phyloP scores from a whole-genome alignment of 2,888 invertebrate genomes.

The Ormyrus pomaceus region DNA sequence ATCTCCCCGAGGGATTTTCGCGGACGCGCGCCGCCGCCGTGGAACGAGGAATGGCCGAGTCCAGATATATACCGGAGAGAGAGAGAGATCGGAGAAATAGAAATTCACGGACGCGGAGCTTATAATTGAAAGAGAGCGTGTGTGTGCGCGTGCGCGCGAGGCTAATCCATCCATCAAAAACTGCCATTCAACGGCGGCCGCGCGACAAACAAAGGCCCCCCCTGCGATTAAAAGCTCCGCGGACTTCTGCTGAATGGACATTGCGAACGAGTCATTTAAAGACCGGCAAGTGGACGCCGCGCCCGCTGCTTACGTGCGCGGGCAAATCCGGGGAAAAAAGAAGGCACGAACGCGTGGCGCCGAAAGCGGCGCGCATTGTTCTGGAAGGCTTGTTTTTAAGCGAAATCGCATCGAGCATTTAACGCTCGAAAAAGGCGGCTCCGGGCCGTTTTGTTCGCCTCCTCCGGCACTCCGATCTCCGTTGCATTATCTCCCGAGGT shows the following conservation, averaged over 20 bases:
- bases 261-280: no score
- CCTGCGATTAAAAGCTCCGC: conserved; percentile 2
- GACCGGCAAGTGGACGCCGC: no score
- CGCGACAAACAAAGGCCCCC: conserved; percentile 64
- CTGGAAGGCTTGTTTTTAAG: conserved; percentile 49
- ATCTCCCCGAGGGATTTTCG: conserved; percentile 41
- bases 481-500: background rate
- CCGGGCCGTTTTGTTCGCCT: no score
- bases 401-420: conserved; percentile 51
- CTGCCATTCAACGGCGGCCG: conserved; percentile 60
- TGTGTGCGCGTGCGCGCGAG: background rate
- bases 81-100: conserved; percentile 37
- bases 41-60: background rate
- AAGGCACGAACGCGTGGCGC: background rate
- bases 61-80: conserved; percentile 26
- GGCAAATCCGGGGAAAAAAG: background rate
- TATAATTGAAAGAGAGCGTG: conserved; percentile 60
- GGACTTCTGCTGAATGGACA: background rate
- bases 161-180: conserved; percentile 64
- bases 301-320: no score
- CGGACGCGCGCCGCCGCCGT: conserved; percentile 6
- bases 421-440: background rate
- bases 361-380: conserved; percentile 40
- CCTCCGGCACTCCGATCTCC: background rate
- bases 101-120: conserved; percentile 58